phyloP scores from a whole-genome alignment of 1,140 invertebrate genomes.

The Rhizoglyphus robini region DNA sequence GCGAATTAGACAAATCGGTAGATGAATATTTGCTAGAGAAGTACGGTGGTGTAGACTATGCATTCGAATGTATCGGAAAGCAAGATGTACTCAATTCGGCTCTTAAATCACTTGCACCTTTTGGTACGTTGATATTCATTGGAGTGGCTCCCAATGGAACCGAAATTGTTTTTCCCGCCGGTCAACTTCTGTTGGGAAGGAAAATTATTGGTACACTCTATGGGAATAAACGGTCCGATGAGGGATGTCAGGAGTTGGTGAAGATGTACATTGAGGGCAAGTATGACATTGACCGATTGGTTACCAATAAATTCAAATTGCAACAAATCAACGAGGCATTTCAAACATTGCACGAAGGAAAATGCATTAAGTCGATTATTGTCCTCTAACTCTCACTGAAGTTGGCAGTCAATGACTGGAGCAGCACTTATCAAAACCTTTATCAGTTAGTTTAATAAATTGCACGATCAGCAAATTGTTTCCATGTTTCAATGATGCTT shows the following conservation, averaged over 20 bases:
- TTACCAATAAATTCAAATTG: conserved; percentile 61
- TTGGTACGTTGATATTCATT: conserved; percentile 90
- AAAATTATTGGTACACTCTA: conserved; percentile 89
- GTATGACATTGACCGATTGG: conserved; percentile 82
- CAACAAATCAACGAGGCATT: conserved; percentile 84
- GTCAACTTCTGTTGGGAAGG: conserved; percentile 82
- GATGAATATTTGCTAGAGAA: conserved; percentile 43
- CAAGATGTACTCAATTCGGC: conserved; percentile 38
- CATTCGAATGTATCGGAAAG: no score
- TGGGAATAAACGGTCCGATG: conserved; percentile 74
- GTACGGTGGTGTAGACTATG: no score
- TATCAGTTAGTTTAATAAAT: no score
- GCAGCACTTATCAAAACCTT: no score
- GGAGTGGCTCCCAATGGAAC: conserved; percentile 57
- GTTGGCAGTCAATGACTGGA: no score
- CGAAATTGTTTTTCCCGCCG: conserved; percentile 72
- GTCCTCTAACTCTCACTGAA: no score
- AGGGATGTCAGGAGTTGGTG: conserved; percentile 82
- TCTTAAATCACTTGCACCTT: conserved; percentile 89
- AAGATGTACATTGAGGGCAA: conserved; percentile 72
- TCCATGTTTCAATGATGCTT: no score
- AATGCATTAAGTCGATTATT: conserved; percentile 28
- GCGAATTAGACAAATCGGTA: conserved; percentile 35
- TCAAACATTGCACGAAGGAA: conserved; percentile 43
- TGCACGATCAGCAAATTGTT: no score